A percentile compares a stretch with the other conserved stretches of the same genome.
These are phyloP conservation scores for Stegodyphus dumicola DNA, from an alignment of 1,140 invertebrate species.

Conservation along the genomic window DNA sequence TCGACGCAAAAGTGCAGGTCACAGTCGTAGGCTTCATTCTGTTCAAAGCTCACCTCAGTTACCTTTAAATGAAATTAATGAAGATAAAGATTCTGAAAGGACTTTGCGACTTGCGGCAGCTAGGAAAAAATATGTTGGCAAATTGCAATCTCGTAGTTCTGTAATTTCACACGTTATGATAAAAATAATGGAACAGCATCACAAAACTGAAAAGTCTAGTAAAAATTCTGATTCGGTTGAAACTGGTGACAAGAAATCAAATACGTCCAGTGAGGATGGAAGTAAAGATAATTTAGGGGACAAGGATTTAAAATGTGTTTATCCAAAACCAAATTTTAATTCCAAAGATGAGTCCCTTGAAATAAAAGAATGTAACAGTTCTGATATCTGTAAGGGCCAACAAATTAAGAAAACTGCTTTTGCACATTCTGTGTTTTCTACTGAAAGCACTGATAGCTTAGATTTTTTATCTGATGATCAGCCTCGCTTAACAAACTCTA, in stretches of 20 bases:
- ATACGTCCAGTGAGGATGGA: background rate
- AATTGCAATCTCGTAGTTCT: constrained; percentile 28
- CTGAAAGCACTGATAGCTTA: constrained; percentile 59
- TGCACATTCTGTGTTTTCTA: constrained; percentile 58
- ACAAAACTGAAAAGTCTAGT: constrained; percentile 27
- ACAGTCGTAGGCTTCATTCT: constrained; percentile 69
- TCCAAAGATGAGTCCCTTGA: background rate
- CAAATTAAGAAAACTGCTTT: constrained; percentile 46
- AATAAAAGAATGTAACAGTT: background rate
- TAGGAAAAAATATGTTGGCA: constrained; percentile 29
- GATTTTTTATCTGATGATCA: constrained; percentile 61
- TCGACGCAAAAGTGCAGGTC: background rate
- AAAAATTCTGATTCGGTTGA: background rate
- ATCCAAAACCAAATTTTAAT: background rate
- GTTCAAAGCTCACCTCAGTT: constrained; percentile 74
- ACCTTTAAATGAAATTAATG: constrained; percentile 79
- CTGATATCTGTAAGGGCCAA: background rate
- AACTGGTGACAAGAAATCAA: background rate
- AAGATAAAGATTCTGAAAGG: constrained; percentile 73
- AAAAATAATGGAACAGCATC: constrained; percentile 45
- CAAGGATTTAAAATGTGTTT: background rate
- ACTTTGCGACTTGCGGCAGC: background rate
- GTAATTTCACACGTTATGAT: constrained; percentile 51
- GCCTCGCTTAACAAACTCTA: constrained; percentile 55
- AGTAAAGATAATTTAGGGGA: background rate